Conservation (phyloP, 1,140 invertebrate species). For the Idris sp. region DNA sequence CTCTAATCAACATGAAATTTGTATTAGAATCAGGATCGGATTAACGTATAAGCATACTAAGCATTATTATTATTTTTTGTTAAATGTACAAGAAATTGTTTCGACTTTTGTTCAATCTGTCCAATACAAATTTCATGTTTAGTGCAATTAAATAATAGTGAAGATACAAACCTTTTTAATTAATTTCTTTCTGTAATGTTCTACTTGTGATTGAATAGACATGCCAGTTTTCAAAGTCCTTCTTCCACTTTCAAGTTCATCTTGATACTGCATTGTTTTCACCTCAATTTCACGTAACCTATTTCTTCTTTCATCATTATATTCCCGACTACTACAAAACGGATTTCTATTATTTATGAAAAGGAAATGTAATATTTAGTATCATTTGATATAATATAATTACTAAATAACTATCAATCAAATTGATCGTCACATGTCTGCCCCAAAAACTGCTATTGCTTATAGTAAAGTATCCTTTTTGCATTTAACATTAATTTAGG, state of each 20-base stretch:
- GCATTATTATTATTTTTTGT: no score
- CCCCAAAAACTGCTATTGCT: no score
- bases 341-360: conserved; percentile 41
- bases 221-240: conserved; percentile 87
- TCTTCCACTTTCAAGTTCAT: conserved; percentile 94
- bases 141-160: not conserved
- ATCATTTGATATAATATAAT: no score
- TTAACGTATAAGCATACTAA: no score
- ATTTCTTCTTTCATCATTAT: conserved; percentile 87
- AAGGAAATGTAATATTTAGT: conserved; percentile 14
- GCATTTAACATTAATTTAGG: no score
- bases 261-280: conserved; percentile 96
- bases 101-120: no score
- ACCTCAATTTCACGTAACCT: conserved; percentile 95
- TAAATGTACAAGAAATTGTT: conserved; percentile 7
- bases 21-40: no score
- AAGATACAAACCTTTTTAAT: conserved; percentile 85
- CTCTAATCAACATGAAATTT: no score
- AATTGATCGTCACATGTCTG: no score
- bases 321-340: conserved; percentile 74
- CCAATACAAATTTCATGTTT: no score
- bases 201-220: conserved; percentile 89
- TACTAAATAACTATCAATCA: no score
- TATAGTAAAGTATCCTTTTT: no score
- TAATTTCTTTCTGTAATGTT: conserved; percentile 94